Conservation (phyloP, 2,797 vertebrate species). For the Strix occidentalis region DNA sequence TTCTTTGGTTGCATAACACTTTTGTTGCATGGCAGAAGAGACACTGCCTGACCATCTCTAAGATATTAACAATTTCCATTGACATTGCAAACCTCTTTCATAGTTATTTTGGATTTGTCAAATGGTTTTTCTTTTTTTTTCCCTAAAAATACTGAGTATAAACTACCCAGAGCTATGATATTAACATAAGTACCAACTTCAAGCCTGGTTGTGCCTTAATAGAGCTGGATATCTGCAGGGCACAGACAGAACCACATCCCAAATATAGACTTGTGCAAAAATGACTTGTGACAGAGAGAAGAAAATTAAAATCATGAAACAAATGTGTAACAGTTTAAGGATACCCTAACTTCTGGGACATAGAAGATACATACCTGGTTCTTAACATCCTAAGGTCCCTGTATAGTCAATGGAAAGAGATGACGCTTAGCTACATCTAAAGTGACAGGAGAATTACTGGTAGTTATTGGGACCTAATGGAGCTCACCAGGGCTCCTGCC, state of each 20-base stretch:
- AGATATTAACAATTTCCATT: not conserved
- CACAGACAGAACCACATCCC: not conserved
- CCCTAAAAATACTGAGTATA: not conserved
- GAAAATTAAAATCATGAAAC: not conserved
- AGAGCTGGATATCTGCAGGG: not conserved
- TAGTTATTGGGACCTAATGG: fast-evolving
- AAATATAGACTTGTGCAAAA: fast-evolving
- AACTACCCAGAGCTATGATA: not conserved
- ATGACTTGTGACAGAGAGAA: not conserved
- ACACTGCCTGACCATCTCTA: not conserved
- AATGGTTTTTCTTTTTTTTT: not conserved
- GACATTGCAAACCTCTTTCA: not conserved
- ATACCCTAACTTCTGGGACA: not conserved
- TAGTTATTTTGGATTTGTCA: not conserved
- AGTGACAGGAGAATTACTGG: not conserved
- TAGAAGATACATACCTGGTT: not conserved
- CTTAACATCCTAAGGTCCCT: not conserved
- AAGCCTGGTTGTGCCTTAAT: not conserved
- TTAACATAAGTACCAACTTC: not conserved
- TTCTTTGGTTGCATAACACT: not conserved
- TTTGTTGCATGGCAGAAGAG: not conserved
- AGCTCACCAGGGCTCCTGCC: not conserved
- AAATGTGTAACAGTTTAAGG: not conserved
- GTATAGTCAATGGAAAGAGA: not conserved
- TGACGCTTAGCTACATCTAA: not conserved